phyloP scores from a whole-genome alignment of 2,888 invertebrate species.

The Teleiodes luculella region DNA sequence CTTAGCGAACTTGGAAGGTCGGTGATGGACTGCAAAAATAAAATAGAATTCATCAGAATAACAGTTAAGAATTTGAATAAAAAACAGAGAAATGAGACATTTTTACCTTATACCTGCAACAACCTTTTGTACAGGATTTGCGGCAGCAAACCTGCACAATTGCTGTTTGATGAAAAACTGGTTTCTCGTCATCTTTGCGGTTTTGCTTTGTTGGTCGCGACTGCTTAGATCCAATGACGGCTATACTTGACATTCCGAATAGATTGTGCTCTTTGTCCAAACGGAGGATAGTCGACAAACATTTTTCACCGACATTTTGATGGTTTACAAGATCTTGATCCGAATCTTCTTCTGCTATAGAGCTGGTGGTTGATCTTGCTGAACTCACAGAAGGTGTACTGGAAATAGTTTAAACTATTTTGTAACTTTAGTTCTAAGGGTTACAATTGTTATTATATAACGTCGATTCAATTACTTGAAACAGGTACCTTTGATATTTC shows the following conservation, averaged over 20 bases:
- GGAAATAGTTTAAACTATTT: background rate
- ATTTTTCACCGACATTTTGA: constrained; percentile 46
- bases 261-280: constrained; percentile 67
- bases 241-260: constrained; percentile 65
- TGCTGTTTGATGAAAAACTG: constrained; percentile 65
- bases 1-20: constrained; percentile 33
- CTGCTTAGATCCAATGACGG: constrained; percentile 46
- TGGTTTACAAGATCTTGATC: constrained; percentile 35
- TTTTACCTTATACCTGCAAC: constrained; percentile 54
- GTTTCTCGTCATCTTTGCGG: constrained; percentile 47
- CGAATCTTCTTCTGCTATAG: constrained; percentile 39
- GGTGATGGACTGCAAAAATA: constrained; percentile 56
- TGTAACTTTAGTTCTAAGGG: no score
- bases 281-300: constrained; percentile 60
- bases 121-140: constrained; percentile 27
- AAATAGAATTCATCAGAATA: constrained; percentile 13
- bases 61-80: no score
- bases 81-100: no score
- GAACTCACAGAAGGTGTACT: constrained; percentile 17
- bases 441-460: no score
- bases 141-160: constrained; percentile 63
- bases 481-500: background rate
- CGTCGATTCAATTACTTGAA: no score
- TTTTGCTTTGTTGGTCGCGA: constrained; percentile 35
- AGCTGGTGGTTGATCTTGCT: constrained; percentile 40